phyloP scores from a whole-genome alignment of 2,113 vertebrate genomes.

The Cyprinodon brontotheroides region DNA sequence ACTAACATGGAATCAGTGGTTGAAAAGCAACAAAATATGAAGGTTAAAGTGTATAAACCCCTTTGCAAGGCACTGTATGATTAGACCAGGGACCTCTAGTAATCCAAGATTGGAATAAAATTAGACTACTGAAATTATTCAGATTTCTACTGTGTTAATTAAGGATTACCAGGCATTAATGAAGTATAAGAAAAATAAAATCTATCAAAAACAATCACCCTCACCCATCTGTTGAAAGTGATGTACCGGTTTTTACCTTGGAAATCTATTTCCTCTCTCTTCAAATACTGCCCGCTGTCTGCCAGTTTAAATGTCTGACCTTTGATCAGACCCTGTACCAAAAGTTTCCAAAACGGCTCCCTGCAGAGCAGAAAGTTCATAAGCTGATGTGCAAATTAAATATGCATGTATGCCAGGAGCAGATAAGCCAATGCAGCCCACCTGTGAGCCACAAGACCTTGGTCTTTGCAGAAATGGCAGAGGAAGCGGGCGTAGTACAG shows the following conservation, averaged over 20 bases:
- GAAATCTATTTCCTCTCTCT: constrained; percentile 87
- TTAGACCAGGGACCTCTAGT: no score
- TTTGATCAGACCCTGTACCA: constrained; percentile 97
- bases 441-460: constrained; percentile 89
- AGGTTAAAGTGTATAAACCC: neutral
- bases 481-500: constrained; percentile 95
- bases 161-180: no score
- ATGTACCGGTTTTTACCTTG: constrained; percentile 78
- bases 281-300: constrained; percentile 86
- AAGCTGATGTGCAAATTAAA: neutral
- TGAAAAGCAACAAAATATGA: no score
- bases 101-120: neutral
- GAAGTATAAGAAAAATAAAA: no score
- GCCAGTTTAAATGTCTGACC: constrained; percentile 88
- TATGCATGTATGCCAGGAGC: neutral
- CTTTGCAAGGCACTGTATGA: neutral
- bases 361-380: constrained; percentile 66
- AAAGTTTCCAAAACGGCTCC: constrained; percentile 93
- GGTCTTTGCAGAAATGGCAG: constrained; percentile 90
- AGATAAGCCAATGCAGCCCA: constrained; percentile 41
- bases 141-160: no score
- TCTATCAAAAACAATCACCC: no score
- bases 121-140: no score
- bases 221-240: constrained; percentile 14
- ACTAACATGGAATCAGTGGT: no score